Evolutionary conservation across 2,797 vertebrate species (phyloP).

Genomic region (Nasua narica): DNA sequence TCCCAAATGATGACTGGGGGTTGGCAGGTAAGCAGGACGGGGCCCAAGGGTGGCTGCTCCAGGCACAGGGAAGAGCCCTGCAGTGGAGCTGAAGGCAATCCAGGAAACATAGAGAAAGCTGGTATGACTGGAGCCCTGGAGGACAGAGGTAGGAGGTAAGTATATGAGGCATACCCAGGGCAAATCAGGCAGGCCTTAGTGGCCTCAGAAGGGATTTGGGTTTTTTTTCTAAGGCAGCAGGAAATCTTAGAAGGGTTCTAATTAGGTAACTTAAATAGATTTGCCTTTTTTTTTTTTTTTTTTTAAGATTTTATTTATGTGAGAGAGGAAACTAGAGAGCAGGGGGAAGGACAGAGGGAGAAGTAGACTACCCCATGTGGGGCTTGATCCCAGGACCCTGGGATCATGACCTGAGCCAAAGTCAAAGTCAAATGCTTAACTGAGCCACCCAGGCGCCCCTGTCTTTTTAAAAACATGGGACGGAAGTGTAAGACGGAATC

Average conservation of each 20-base stretch:
- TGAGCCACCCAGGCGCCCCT: neutral
- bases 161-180: neutral
- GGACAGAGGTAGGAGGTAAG: neutral
- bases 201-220: neutral
- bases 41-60: neutral
- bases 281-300: neutral
- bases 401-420: neutral
- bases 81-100: neutral
- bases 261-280: neutral
- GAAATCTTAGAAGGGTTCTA: neutral
- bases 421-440: neutral
- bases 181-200: neutral
- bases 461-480: neutral
- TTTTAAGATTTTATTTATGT: neutral
- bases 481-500: neutral
- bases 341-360: neutral
- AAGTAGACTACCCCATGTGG: rapidly evolving
- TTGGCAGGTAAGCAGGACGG: neutral
- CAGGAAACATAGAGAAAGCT: neutral
- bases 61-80: neutral
- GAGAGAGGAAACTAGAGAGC: neutral
- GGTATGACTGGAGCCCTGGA: neutral
- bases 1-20: neutral
- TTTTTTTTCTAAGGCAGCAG: neutral
- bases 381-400: neutral